Conservation (phyloP, 2,888 invertebrate species). For the Eucera pruinosa region DNA sequence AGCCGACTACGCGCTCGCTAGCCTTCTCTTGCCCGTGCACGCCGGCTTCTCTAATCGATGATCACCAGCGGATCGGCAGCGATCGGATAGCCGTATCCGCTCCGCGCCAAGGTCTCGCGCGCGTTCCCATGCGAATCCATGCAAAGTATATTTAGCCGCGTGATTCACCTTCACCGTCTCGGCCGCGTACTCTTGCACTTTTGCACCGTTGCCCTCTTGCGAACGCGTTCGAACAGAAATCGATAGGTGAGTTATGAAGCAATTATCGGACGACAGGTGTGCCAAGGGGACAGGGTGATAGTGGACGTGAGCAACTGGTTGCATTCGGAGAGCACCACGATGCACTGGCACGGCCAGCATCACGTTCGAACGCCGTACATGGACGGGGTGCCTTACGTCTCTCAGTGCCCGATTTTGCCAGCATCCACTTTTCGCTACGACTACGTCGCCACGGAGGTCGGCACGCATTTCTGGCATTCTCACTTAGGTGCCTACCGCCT, state of each 20-base stretch:
- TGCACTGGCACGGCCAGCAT: constrained; percentile 97
- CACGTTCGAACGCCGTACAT: constrained; percentile 92
- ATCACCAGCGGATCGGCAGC: no score
- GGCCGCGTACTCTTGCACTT: no score
- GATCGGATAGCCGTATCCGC: no score
- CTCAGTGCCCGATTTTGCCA: constrained; percentile 93
- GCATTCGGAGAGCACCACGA: constrained; percentile 92
- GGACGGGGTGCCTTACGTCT: constrained; percentile 95
- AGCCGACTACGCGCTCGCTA: no score
- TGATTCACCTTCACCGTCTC: no score
- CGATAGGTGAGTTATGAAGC: no score
- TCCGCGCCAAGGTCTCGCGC: constrained; percentile 10
- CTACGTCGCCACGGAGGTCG: constrained; percentile 90
- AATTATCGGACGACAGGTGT: constrained; percentile 87
- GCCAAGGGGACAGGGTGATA: constrained; percentile 92
- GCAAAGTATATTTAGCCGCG: not conserved
- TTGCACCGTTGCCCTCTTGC: no score
- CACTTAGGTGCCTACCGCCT: constrained; percentile 88
- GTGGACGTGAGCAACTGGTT: constrained; percentile 93
- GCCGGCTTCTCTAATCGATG: no score
- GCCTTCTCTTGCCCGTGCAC: no score
- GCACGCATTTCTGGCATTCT: constrained; percentile 95
- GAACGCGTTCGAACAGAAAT: no score
- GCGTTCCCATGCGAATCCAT: not conserved
- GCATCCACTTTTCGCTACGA: constrained; percentile 91